Evolutionary conservation across 2,888 invertebrate genomes (phyloP).

Genomic region (Lasioglossum zephyrum): DNA sequence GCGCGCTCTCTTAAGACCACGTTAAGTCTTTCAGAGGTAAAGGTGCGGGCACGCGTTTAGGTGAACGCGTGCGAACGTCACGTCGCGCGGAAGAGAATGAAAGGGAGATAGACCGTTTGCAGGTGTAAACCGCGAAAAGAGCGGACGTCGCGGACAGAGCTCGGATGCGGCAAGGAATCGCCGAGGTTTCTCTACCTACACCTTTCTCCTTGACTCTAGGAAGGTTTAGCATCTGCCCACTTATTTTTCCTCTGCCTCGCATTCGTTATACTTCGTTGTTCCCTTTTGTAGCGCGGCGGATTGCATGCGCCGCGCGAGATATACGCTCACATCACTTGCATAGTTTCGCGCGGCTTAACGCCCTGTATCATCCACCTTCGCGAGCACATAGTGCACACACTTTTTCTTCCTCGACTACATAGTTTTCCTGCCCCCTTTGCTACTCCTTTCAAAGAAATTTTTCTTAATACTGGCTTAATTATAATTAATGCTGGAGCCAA

Average conservation of each 20-base stretch:
- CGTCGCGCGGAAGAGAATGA: not conserved
- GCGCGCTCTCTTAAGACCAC: not conserved
- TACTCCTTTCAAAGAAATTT: not conserved
- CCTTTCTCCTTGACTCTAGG: conserved; percentile 65
- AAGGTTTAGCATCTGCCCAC: conserved; percentile 44
- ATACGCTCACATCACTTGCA: conserved; percentile 59
- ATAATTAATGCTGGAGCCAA: no score
- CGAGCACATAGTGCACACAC: conserved; percentile 52
- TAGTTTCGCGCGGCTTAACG: conserved; percentile 64
- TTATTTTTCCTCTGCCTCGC: conserved; percentile 43
- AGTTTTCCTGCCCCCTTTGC: not conserved
- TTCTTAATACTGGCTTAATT: not conserved
- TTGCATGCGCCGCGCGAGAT: conserved; percentile 61
- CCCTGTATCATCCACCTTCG: conserved; percentile 59
- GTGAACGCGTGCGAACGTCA: not conserved
- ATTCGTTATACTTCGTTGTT: conserved; percentile 63
- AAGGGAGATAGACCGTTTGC: not conserved
- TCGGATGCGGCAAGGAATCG: conserved; percentile 30
- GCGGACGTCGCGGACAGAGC: conserved; percentile 33
- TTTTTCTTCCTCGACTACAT: conserved; percentile 38
- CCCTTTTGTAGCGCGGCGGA: conserved; percentile 52
- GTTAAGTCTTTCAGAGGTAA: not conserved
- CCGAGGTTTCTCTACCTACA: conserved; percentile 65
- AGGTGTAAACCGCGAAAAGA: not conserved
- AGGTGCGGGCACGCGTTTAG: conserved; percentile 4